A percentile compares a stretch with the other conserved stretches of the same genome.
Conservation (phyloP, 2,888 invertebrate species). For the Mantis religiosa region DNA sequence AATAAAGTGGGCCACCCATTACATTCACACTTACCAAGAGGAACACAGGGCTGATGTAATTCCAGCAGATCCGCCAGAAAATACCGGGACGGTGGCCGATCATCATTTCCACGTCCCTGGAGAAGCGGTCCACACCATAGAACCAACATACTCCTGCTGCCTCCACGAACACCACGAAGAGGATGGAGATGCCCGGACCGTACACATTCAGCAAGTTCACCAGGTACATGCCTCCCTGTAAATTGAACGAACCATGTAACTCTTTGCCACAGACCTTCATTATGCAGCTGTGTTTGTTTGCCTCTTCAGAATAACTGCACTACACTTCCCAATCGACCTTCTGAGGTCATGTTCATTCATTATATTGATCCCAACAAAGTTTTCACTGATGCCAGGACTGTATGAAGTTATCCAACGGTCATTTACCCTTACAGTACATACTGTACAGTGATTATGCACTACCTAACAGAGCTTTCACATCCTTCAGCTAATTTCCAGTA, state of each 20-base stretch:
- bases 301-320: neutral
- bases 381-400: too few species aligned
- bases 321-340: neutral
- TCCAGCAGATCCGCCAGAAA: slow-evolving; percentile 84
- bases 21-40: slow-evolving; percentile 57
- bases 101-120: slow-evolving; percentile 77
- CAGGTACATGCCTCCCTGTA: slow-evolving; percentile 80
- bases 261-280: too few species aligned
- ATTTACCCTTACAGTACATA: too few species aligned
- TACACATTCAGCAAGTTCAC: slow-evolving; percentile 84
- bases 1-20: too few species aligned
- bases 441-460: too few species aligned
- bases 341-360: neutral
- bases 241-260: slow-evolving; percentile 25
- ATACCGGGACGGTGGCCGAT: slow-evolving; percentile 71
- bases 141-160: slow-evolving; percentile 87
- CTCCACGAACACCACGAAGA: slow-evolving; percentile 89
- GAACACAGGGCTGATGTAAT: slow-evolving; percentile 80
- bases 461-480: too few species aligned
- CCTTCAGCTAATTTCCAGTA: too few species aligned
- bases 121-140: slow-evolving; percentile 79
- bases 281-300: neutral
- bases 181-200: slow-evolving; percentile 79
- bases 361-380: neutral
- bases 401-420: too few species aligned